Conservation (phyloP, 2,797 vertebrate species). For the Syndactyla subalaris region DNA sequence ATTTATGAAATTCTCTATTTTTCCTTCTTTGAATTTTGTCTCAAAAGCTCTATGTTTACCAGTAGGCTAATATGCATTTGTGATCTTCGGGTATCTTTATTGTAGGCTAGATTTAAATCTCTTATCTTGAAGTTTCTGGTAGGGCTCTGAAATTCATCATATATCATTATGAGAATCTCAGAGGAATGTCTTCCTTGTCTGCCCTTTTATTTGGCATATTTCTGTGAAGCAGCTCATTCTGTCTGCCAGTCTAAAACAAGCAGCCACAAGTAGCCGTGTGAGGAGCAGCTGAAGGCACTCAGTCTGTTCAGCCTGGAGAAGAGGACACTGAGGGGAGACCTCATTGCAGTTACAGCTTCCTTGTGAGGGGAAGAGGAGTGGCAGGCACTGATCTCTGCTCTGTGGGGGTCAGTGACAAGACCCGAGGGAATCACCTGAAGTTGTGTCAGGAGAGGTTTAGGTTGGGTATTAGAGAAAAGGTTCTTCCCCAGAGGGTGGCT, state of each 20-base stretch:
- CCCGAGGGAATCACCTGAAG: not conserved
- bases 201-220: not conserved
- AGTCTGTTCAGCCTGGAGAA: not conserved
- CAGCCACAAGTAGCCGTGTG: fast-evolving
- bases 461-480: not conserved
- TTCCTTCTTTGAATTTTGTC: not conserved
- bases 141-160: not conserved
- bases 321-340: not conserved
- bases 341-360: not conserved
- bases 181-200: not conserved
- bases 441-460: not conserved
- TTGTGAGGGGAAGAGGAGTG: not conserved
- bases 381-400: not conserved
- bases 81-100: not conserved
- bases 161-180: not conserved
- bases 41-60: not conserved
- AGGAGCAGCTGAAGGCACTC: not conserved
- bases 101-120: not conserved
- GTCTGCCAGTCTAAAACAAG: not conserved
- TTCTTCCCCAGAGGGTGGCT: fast-evolving
- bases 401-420: not conserved
- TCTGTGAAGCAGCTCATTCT: not conserved
- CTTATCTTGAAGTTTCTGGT: not conserved
- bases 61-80: not conserved
- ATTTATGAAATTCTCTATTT: not conserved